Evolutionary conservation across 2,113 vertebrate species (phyloP), one percentile per base, ranked within the genome.

Genomic region (Ammospiza caudacuta): DNA sequence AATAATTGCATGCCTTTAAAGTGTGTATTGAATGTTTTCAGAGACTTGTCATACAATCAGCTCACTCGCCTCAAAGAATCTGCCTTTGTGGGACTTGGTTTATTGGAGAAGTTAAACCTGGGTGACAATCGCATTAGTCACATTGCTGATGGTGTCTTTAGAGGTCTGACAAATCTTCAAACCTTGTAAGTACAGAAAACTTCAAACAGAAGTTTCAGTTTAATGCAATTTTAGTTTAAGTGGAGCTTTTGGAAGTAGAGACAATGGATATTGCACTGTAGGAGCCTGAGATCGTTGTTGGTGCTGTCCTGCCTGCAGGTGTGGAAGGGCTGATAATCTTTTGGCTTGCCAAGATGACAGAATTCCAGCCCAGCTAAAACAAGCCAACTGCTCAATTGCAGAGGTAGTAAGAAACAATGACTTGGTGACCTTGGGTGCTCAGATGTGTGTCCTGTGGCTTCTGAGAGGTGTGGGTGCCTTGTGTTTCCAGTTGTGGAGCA

Each of bases 31-130:
- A 5, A 59, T 94, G 59, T 90, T 95, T 96, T 41, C 95, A 99
- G 99, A 58, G 99, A 99, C 96, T 95, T 99, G 96, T 99, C 99
- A 0, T 98, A 98, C 95, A 99, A 99, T 96, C 99, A 99, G 79
- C 97, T 99, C 69, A 99, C 98, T n/a, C 98, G 99, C 91, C 97
- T 99, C 80, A 99, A 99, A 96, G 99, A 99, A 51, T 98, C 98
- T 47, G 98, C 98, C 49, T 99, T 99, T 68, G 91, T 98, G 57
- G 99, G 99, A 57, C 98, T 99, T 46, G 98, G 98, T 75, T 97
- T 99, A 41, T 55, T 99, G 96, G 98, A 99, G 96, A 99, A 89
- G 89, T 96, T 99, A 75, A 99, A 99, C 96, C 96, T 99, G 95
- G 98, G 98, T 58, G 99, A 99, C 93, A 99, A 99, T 97, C 97